A percentile compares a stretch with the other conserved stretches of the same genome.
Evolutionary conservation across 2,888 invertebrate species (phyloP).

Genomic region (Arge pagana): DNA sequence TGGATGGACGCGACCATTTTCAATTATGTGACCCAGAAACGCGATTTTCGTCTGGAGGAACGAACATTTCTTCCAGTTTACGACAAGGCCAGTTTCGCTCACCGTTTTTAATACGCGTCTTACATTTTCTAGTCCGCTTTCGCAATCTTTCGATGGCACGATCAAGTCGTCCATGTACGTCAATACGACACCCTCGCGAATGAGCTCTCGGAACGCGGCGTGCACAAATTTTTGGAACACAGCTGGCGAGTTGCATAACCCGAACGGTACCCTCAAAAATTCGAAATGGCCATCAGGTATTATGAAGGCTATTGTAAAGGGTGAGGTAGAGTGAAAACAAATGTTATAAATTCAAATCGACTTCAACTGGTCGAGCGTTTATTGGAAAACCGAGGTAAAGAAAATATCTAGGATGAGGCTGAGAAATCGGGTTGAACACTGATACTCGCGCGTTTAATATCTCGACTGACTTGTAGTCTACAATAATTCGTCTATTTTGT

Average conservation of each 20-base stretch:
- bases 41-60: constrained; percentile 8
- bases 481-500: too few relatives aligned
- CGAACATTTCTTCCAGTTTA: constrained; percentile 23
- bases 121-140: constrained; percentile 5
- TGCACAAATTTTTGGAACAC: background rate
- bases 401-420: too few relatives aligned
- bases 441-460: too few relatives aligned
- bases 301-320: background rate
- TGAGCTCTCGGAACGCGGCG: background rate
- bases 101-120: constrained; percentile 24
- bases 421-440: too few relatives aligned
- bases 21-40: constrained; percentile 12
- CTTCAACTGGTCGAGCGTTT: too few relatives aligned
- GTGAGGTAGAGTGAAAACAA: too few relatives aligned
- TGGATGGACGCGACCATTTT: background rate
- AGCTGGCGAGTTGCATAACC: background rate
- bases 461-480: too few relatives aligned
- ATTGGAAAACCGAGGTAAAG: too few relatives aligned
- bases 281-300: background rate
- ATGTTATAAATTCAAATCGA: too few relatives aligned
- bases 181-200: background rate
- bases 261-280: background rate
- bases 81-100: constrained; percentile 15
- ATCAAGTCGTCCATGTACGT: background rate
- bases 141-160: background rate